Conservation (phyloP, 2,888 invertebrate species). For the Spisula subtruncata region DNA sequence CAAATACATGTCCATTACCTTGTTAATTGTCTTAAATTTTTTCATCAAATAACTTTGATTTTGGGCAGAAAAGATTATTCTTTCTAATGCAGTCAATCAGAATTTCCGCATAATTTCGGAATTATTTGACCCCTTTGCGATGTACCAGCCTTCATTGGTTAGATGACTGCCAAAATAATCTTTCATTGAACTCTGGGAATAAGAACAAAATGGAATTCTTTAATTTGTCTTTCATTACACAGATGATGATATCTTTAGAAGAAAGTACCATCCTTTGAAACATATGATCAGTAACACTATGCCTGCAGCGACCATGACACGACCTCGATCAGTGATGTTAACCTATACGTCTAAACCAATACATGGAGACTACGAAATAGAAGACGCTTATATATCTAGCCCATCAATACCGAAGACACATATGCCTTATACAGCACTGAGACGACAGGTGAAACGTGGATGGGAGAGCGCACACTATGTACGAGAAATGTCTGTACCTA, state of each 20-base stretch:
- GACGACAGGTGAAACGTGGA: slow-evolving; percentile 80
- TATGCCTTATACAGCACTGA: slow-evolving; percentile 85
- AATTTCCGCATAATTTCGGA: no score
- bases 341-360: slow-evolving; percentile 77
- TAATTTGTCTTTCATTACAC: no score
- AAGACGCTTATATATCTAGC: slow-evolving; percentile 80
- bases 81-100: no score
- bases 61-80: no score
- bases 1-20: no score
- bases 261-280: slow-evolving; percentile 71
- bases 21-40: no score
- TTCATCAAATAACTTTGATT: no score
- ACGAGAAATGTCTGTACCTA: slow-evolving; percentile 84
- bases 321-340: slow-evolving; percentile 76
- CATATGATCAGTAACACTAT: slow-evolving; percentile 81
- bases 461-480: slow-evolving; percentile 84
- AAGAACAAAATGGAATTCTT: no score
- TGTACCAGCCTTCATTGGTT: no score
- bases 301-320: slow-evolving; percentile 84
- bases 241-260: slow-evolving; percentile 57
- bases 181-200: no score
- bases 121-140: no score
- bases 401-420: slow-evolving; percentile 86
- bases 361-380: slow-evolving; percentile 78
- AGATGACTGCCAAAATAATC: no score